Conservation (phyloP, 1,140 invertebrate species). For the Camponotus vicinus region DNA sequence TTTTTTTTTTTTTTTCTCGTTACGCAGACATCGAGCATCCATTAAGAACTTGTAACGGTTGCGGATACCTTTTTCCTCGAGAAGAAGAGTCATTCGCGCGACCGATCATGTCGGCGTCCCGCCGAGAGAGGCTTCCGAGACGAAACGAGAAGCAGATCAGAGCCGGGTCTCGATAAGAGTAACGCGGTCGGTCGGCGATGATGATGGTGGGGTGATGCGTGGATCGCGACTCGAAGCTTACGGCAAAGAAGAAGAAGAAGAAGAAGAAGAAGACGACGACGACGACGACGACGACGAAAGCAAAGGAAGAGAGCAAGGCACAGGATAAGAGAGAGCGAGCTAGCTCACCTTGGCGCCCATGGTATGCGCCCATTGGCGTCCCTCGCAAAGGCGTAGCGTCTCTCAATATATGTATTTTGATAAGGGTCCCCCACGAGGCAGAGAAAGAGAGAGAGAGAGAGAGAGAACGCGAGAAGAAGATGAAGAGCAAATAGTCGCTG, state of each 20-base stretch:
- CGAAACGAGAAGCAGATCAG: conserved; percentile 60
- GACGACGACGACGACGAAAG: conserved; percentile 23
- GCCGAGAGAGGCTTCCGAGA: conserved; percentile 17
- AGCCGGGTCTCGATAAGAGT: conserved; percentile 53
- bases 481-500: conserved; percentile 24
- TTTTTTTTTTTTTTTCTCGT: neutral
- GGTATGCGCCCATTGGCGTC: conserved; percentile 84
- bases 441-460: no score
- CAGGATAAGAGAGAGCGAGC: conserved; percentile 64
- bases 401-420: neutral
- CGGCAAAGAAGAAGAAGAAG: conserved; percentile 28
- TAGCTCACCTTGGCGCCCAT: conserved; percentile 84
- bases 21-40: neutral
- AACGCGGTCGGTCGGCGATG: conserved; percentile 9
- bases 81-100: conserved; percentile 36
- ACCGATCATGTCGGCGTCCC: conserved; percentile 27
- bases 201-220: conserved; percentile 26
- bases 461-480: neutral
- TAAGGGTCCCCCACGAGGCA: neutral
- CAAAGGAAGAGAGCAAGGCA: conserved; percentile 36
- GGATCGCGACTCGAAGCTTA: conserved; percentile 44
- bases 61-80: neutral
- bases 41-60: conserved; percentile 5
- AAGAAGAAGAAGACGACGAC: conserved; percentile 19
- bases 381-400: conserved; percentile 77